Conservation (phyloP, 2,888 invertebrate genomes). For the Pammene aurita region DNA sequence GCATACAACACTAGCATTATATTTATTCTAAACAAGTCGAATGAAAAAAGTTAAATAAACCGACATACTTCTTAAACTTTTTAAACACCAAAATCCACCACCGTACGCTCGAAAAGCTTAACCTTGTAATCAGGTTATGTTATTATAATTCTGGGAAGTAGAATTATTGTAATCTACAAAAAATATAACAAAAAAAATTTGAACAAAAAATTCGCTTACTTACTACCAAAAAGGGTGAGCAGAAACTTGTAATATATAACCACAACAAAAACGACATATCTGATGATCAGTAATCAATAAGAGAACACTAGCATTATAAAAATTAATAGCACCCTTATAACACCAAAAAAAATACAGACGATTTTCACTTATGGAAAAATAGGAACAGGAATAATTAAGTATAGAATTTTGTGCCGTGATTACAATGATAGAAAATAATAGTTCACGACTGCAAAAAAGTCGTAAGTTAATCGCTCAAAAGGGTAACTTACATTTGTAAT, state of each 20-base stretch:
- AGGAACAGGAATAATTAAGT: not conserved
- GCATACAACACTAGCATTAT: conserved; percentile 23
- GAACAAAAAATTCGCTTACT: no score
- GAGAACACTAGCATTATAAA: not conserved
- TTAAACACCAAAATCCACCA: no score
- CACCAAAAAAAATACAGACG: not conserved
- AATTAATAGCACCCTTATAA: not conserved
- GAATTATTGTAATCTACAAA: no score
- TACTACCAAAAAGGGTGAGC: conserved; percentile 2
- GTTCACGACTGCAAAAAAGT: not conserved
- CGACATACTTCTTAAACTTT: no score
- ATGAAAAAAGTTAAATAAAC: no score
- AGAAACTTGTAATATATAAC: conserved; percentile 62
- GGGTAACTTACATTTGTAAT: conserved; percentile 48
- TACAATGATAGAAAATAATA: not conserved
- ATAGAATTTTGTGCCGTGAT: not conserved
- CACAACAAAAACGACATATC: conserved; percentile 67
- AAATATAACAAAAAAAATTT: no score
- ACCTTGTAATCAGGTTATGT: no score
- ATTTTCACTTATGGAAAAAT: not conserved
- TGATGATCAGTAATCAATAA: not conserved
- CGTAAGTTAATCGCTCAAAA: not conserved
- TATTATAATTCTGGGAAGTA: no score
- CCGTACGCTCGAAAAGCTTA: no score
- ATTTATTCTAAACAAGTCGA: not conserved